phyloP scores from a whole-genome alignment of 1,140 invertebrate species.

The Neodiprion fabricii region DNA sequence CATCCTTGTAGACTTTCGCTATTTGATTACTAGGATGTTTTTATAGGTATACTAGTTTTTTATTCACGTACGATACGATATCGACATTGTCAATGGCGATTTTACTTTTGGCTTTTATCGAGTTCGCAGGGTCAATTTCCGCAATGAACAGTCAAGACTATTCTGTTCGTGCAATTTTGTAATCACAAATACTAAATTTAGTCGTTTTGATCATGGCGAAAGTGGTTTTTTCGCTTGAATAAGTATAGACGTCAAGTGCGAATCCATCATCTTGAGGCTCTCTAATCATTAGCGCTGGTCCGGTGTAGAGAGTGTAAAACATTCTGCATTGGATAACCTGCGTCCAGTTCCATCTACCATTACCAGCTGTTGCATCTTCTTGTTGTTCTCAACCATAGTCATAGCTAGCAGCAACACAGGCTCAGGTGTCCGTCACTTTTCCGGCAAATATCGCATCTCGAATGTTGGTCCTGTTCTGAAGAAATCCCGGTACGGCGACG shows the following conservation, averaged over 20 bases:
- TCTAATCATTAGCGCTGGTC: conserved; percentile 27
- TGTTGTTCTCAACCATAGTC: too few species aligned
- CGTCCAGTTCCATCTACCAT: too few species aligned
- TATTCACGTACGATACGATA: conserved; percentile 31
- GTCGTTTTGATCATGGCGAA: conserved; percentile 5
- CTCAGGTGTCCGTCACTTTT: conserved; percentile 16
- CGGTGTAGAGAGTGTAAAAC: not conserved
- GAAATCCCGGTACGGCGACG: not conserved
- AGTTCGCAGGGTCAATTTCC: not conserved
- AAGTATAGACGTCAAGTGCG: not conserved
- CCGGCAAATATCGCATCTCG: conserved; percentile 9
- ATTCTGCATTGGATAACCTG: too few species aligned
- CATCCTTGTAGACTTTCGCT: conserved; percentile 18
- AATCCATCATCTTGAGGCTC: not conserved
- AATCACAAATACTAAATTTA: not conserved
- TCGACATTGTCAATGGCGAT: conserved; percentile 25
- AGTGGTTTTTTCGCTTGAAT: not conserved
- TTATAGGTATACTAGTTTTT: conserved; percentile 29
- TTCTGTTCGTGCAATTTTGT: conserved; percentile 15
- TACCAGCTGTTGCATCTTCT: too few species aligned
- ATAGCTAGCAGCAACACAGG: too few species aligned
- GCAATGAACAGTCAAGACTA: conserved; percentile 26
- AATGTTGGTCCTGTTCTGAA: not conserved
- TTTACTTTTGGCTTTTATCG: not conserved
- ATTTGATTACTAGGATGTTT: conserved; percentile 20